Base-by-base conservation (phyloP, 2,797 vertebrate species). In the Muscicapa striata region DNA sequence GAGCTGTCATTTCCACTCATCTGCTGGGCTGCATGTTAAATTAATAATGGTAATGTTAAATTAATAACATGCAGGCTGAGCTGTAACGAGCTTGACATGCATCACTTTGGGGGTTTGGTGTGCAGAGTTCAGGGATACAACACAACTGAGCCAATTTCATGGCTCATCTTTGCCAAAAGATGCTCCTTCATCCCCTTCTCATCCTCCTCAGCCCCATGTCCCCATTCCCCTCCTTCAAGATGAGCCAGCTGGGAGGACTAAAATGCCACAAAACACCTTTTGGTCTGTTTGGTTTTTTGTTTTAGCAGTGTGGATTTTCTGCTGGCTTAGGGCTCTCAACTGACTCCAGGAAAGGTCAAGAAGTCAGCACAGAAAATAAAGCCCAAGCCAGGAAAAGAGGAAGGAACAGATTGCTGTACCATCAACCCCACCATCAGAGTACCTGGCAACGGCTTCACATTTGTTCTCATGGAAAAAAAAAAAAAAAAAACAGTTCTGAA, bases 401-500 rank as follows among this genome's bases (percentile, higher is more conserved):
- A 41, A 82, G 22, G 70, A 95, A 73, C 59, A 73, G 61, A 59
- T 18, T 54, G 46, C 36, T 5, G 1, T 34, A 13, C 38, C 64
- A 68, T 12, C 57, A 84, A 91, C 43, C 22, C 67, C 93, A 77
- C 80, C 94, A 84, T 49, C 83, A 97, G 91, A 74, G 68, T 45
- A 77, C 95, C 90, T 91, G 74, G 94, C 55, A 93, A 95, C 91
- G 93, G 94, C 86, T 98, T 97, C 97, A 94, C 93, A 83, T 95
- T 97, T 96, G 93, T 74, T 97, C 89, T 91, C 95, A 89, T 49
- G 74, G 3, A 3, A n/a, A 43, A 97, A 92, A 94, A 97, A 70
- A 66, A 49, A 90, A 96, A 85, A 92, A 89, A 96, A 93, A 96
- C 89, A 77, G 87, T 76, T 92, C 96, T 95, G 76, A 72, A 97